Evolutionary conservation across 2,797 vertebrate species (phyloP).

Genomic region (Botia kubotai): DNA sequence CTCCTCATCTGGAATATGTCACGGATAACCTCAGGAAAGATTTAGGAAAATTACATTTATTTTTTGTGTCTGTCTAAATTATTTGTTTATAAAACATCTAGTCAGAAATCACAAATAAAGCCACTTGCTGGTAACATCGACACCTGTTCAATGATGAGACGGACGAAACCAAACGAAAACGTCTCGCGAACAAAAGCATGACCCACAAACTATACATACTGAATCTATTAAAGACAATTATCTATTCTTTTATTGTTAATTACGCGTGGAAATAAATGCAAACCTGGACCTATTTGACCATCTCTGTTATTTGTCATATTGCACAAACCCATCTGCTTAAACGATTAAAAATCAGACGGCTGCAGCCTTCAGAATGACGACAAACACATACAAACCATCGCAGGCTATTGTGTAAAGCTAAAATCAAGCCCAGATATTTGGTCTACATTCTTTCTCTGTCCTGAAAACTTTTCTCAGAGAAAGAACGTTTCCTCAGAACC

Average conservation of each 20-base stretch:
- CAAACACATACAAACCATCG: slow-evolving; percentile 25
- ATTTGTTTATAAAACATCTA: slow-evolving; percentile 55
- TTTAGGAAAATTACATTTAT: slow-evolving; percentile 40
- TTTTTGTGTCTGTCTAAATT: slow-evolving; percentile 63
- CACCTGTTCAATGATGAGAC: slow-evolving; percentile 76
- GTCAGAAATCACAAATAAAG: slow-evolving; percentile 83
- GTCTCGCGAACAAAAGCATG: slow-evolving; percentile 18
- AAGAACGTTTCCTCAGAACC: slow-evolving; percentile 32
- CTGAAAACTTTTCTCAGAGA: slow-evolving; percentile 18
- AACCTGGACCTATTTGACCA: slow-evolving; percentile 46
- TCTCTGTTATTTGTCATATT: slow-evolving; percentile 33
- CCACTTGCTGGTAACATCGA: slow-evolving; percentile 96
- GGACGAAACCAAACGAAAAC: slow-evolving; percentile 59
- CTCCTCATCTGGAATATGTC: slow-evolving; percentile 28
- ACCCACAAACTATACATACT: slow-evolving; percentile 36
- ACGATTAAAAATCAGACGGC: slow-evolving; percentile 16
- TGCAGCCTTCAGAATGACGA: background rate
- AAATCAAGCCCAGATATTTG: slow-evolving; percentile 25
- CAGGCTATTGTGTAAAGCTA: slow-evolving; percentile 48
- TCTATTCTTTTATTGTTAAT: slow-evolving; percentile 37
- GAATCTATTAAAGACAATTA: slow-evolving; percentile 30
- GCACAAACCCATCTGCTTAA: slow-evolving; percentile 50
- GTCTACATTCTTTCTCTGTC: slow-evolving; percentile 31
- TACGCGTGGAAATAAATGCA: slow-evolving; percentile 41
- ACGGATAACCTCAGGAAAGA: slow-evolving; percentile 8